Evolutionary conservation across 1,140 invertebrate genomes (phyloP), one percentile per base, ranked within the genome.

Genomic region (Zaprionus kolodkinae): DNA sequence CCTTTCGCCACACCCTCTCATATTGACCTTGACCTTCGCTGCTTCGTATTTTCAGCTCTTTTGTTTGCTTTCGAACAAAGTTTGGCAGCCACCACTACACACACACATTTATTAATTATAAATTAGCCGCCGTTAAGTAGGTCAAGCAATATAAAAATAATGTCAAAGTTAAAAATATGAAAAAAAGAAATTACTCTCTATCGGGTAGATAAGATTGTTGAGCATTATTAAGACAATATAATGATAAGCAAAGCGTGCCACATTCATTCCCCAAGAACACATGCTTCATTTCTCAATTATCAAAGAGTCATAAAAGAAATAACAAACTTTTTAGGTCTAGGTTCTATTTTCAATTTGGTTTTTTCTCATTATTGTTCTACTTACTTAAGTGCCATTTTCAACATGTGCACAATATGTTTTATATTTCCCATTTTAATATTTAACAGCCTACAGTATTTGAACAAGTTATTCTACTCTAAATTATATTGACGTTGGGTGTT

Each of bases 201-300:
- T 73, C 36, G n/a, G 36, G 5, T 38, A 61, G 71, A 73, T 73
- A 73, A 73, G 71, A 73, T 69, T 65, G 64, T 36, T 52, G 15
- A 35, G 11, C n/a, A 43, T 61, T 55, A 61, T 68, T 25, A 50
- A 45, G 38, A 21, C 71, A 45, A 62, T 73, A 45, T 7, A 45
- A 61, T 48, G 70, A 72, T 72, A 72, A 66, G 63, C 35, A 43
- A 72, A 60, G 69, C 62, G 54, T 70, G 68, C 59, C 68, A 36
- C 48, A 40, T 43, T n/a, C 38, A n/a, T 35, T 30, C 12, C n/a
- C 27, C 3, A 12, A 1, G 6, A 25, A 15, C 30, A 65, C 48
- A 57, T 33, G 35, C 36, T 12, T 21, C 43, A 55, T 12, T 56
- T 40, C 17, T 25, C 38, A 36, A 43, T 64, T 21, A n/a, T 27